A percentile compares a stretch with the other conserved stretches of the same genome.
Evolutionary conservation across 92 coral and sea anemone genomes (phyloP).

Genomic region (Parazoanthus atlanticus): DNA sequence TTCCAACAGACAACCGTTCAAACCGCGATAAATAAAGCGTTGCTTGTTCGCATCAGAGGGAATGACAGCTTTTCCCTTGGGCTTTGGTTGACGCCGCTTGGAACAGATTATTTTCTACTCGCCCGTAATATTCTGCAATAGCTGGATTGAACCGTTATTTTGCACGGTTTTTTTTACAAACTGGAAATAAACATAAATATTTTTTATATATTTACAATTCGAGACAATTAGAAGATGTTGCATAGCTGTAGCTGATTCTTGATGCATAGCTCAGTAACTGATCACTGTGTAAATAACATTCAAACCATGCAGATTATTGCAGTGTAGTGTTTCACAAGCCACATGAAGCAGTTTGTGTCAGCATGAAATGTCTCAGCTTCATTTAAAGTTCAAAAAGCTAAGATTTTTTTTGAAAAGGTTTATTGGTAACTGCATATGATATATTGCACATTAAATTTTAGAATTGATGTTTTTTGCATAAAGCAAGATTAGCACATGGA

Average conservation of each 20-base stretch:
- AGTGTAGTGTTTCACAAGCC: constrained; percentile 11
- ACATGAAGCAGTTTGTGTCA: not conserved
- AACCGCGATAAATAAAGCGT: not conserved
- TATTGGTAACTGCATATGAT: not conserved
- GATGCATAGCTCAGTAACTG: constrained; percentile 35
- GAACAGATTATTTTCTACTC: not conserved
- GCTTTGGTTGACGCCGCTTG: constrained; percentile 30
- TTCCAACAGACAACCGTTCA: constrained; percentile 9
- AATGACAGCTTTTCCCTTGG: constrained; percentile 28
- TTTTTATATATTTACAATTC: not conserved
- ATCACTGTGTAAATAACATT: constrained; percentile 24
- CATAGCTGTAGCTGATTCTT: not conserved
- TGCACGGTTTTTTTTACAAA: not conserved
- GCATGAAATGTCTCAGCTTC: not conserved
- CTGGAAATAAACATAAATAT: not conserved
- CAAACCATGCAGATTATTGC: constrained; percentile 16
- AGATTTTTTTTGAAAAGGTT: too few relatives aligned
- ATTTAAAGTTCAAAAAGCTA: not conserved
- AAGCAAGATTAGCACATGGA: not conserved
- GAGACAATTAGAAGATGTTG: not conserved
- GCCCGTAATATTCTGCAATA: not conserved
- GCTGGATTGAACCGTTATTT: not conserved
- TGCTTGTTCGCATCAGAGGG: not conserved
- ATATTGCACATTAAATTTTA: too few relatives aligned
- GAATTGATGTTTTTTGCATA: constrained; percentile 12